A percentile compares a stretch with the other conserved stretches of the same genome.
These are phyloP conservation scores for Himalopsyche japonica DNA, from an alignment of 2,888 invertebrate genomes.

Conservation along the genomic window DNA sequence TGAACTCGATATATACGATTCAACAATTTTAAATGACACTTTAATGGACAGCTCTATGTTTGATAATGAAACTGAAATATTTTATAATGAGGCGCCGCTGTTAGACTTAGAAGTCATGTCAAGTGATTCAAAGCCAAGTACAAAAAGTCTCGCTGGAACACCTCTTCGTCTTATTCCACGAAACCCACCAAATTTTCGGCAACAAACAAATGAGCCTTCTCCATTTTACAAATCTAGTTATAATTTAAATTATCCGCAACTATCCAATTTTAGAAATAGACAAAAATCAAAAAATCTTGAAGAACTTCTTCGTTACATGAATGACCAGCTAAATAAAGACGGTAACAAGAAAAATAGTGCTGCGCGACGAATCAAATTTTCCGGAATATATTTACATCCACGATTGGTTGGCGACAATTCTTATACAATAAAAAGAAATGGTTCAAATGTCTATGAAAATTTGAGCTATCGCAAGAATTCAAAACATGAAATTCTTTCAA, in stretches of 20 bases:
- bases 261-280: constrained; percentile 10
- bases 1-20: background rate
- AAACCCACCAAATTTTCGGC: background rate
- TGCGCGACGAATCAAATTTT: constrained; percentile 49
- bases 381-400: constrained; percentile 48
- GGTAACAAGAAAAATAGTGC: constrained; percentile 42
- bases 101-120: background rate
- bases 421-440: constrained; percentile 37
- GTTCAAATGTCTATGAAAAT: constrained; percentile 43
- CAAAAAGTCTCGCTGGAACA: background rate
- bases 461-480: constrained; percentile 14
- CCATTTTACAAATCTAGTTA: constrained; percentile 11
- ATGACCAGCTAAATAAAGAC: constrained; percentile 15
- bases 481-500: constrained; percentile 40
- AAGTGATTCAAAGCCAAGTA: background rate
- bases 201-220: background rate
- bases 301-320: constrained; percentile 16
- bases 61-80: background rate
- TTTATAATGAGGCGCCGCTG: background rate
- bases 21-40: background rate
- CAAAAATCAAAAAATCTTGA: constrained; percentile 13
- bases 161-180: background rate
- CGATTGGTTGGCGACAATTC: constrained; percentile 42
- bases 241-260: constrained; percentile 12
- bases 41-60: background rate